Base-by-base conservation (phyloP, 1,140 invertebrate species). In the Drosophila punjabiensis region DNA sequence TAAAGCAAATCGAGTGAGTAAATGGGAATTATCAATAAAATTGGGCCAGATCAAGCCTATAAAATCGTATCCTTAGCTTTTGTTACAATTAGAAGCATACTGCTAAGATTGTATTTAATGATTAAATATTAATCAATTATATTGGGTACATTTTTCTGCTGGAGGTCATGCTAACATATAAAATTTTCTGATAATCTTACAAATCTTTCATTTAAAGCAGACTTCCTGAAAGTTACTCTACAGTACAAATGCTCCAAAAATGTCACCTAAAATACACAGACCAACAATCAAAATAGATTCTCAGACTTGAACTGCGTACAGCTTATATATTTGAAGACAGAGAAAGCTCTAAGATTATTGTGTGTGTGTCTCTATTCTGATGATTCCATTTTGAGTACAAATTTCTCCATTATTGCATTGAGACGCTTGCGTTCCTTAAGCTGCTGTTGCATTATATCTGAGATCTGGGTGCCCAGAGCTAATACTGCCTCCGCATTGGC, bases 311-410 rank as follows among this genome's bases (percentile, higher is more conserved):
- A 20, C n/a, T 35, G 50, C 16, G 10, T 33, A 20, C n/a, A 37
- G 24, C 24, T 1, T 56, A 55, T 35, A 55, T 35, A 24, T 56
- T 35, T 55, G 1, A 35, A 55, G 32, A 37, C 33, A 9, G 13
- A 13, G 8, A 16, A 24, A 56, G 9, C 16, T 32, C n/a, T 28
- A 32, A 53, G 11, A 33, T 39, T 28, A 24, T n/a, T n/a, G n/a
- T n/a, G n/a, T n/a, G 4, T 13, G 4, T 8, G 2, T 1, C n/a
- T 24, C 13, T 77, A 87, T 30, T 89, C 85, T 43, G 71, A 56
- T 18, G 85, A 70, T 64, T 87, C 85, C 84, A 87, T 87, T 73
- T 87, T 87, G 0, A 89, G 69, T n/a, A 87, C 85, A 39, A 87
- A 87, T 59, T 87, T 87, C 39, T 87, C 84, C 73, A 87, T 87